Conservation (phyloP, 2,113 vertebrate species). For the Nesospiza acunhae region DNA sequence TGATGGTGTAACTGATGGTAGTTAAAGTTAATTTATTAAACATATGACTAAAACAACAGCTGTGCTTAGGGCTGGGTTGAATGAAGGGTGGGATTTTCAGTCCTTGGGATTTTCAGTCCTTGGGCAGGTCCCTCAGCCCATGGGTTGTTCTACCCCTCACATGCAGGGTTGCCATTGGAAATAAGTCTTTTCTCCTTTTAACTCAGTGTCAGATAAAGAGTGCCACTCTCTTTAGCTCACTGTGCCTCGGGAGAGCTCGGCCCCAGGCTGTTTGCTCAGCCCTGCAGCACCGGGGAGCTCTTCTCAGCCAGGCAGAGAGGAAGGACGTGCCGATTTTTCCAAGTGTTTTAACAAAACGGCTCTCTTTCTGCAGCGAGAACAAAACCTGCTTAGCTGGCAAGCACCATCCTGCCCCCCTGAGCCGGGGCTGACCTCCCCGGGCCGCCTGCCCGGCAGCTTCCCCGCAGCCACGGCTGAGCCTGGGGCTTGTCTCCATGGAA, state of each 20-base stretch:
- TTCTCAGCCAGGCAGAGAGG: background rate
- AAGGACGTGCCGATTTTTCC: background rate
- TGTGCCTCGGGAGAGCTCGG: fast-evolving
- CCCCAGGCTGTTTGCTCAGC: background rate
- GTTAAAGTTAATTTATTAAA: background rate
- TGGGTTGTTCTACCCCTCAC: background rate
- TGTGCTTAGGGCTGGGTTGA: background rate
- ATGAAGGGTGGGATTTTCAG: background rate
- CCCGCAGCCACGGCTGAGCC: background rate
- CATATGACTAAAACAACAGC: background rate
- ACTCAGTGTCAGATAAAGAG: background rate
- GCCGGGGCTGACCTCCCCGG: background rate
- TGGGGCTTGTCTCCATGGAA: fast-evolving
- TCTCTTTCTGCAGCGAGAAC: background rate
- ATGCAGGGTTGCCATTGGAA: background rate
- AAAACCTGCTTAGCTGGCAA: slow-evolving; percentile 28
- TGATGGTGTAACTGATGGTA: fast-evolving
- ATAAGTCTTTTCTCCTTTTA: background rate
- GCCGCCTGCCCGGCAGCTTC: background rate
- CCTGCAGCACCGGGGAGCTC: background rate
- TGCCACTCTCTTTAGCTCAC: background rate
- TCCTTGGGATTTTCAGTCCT: background rate
- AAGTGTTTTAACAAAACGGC: background rate
- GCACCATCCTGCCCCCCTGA: background rate
- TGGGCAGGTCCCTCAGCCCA: background rate